Evolutionary conservation across 2,113 vertebrate genomes (phyloP), one percentile per base, ranked within the genome.

Genomic region (Oncorhynchus gorbuscha): DNA sequence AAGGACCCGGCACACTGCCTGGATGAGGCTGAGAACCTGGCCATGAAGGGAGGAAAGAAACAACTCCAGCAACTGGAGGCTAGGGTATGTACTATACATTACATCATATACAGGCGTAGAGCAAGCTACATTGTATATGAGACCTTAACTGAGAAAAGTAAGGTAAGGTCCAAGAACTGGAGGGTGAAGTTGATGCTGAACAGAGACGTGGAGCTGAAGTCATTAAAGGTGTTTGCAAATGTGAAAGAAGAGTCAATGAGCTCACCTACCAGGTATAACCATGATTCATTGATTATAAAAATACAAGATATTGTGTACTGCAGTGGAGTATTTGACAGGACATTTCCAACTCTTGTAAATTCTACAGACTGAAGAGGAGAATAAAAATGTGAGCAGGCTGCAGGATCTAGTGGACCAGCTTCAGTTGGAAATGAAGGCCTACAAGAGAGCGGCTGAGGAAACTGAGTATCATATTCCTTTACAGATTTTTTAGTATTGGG

Each of bases 21-120:
- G 86, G 92, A 96, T 0, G 93, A 96, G 81, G 93, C 94, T 0
- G 95, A 95, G 67, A 94, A 92, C 80, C 30, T 95, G 83, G 94
- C 92, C 11, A 87, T 95, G 86, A 94, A 94, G 81, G 93, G 94
- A 0, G 94, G 94, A 12, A 94, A 94, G 90, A 94, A 95, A 59
- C 92, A 94, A 70, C 87, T 94, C 30, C 93, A 93, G 85, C 94
- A 95, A 35, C 88, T 95, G 73, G 94, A 95, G 76, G 51, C 75
- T 30, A 81, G 89, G 85, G 91, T 68, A 80, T 72, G 75, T 66
- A 66, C 26, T 51, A 16, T 51, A 51, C 14, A 51, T 8, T 39
- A 39, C 35, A 39, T 1, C 35, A 39, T 39, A 2, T 39, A 39
- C 35, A 39, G 35, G 7, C 8, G 7, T 39, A 39, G 35, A 39